phyloP scores from a whole-genome alignment of 2,888 invertebrate species.

The Chrysopilus asiliformis region DNA sequence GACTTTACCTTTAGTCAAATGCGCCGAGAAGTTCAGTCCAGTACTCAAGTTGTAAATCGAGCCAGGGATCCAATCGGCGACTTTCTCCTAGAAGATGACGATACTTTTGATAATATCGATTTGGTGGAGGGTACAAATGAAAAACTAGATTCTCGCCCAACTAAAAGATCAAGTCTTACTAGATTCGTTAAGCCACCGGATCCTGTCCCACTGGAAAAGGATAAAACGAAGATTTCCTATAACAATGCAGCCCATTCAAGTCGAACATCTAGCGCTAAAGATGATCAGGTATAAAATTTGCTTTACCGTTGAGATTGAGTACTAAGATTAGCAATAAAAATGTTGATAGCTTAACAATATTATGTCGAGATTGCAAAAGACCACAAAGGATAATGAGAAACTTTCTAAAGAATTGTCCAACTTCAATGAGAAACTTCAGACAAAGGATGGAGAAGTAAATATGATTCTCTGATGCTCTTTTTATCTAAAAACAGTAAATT shows the following conservation, averaged over 20 bases:
- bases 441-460: conserved; percentile 16
- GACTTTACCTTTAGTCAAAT: conserved; percentile 10
- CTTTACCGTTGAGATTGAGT: too few species aligned
- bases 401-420: conserved; percentile 9
- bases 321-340: too few species aligned
- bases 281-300: too few species aligned
- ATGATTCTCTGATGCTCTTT: not conserved
- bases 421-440: conserved; percentile 14
- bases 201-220: not conserved
- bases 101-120: conserved; percentile 9
- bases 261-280: too few species aligned
- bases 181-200: too few species aligned
- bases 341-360: too few species aligned
- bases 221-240: not conserved
- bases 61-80: not conserved
- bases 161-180: too few species aligned
- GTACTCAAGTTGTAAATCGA: conserved; percentile 9
- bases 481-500: not conserved
- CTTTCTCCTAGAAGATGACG: conserved; percentile 5
- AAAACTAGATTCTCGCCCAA: too few species aligned
- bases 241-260: not conserved
- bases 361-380: too few species aligned
- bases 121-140: too few species aligned
- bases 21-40: conserved; percentile 3
- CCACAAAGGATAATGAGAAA: conserved; percentile 12